Base-by-base conservation (phyloP, 2,888 invertebrate species). In the Polia nebulosa region DNA sequence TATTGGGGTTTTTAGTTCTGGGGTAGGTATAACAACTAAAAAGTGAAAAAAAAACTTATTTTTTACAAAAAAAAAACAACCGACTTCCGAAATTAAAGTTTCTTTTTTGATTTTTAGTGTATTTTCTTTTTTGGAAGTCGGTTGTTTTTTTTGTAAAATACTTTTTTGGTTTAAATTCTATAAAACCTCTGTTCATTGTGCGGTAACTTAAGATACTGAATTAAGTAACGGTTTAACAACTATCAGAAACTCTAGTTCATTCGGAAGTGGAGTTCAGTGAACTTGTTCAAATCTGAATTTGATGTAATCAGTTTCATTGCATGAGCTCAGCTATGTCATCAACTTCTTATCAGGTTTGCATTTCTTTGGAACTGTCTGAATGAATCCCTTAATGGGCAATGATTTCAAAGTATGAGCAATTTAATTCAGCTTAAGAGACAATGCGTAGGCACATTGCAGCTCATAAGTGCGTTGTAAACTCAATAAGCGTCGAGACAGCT, bases 391-490 rank as follows among this genome's bases (percentile, higher is more conserved):
- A 90, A 87, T 88, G 85, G 87, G 80, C 89, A 90, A 91, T 87
- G 86, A 90, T 90, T 91, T 90, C 89, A 91, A 90, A 88, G 90
- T 91, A 88, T 90, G 92, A 91, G 91, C 93, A 94, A 94, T 95
- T 94, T 94, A 93, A 94, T 94, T 93, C 94, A 92, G 91, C 91
- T 93, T 93, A 91, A 90, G 90, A 90, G 91, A 91, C 90, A 87
- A 85, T 83, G 95, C 92, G 94, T 94, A 91, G 95, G 94, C 90
- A 89, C 90, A 92, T 87, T 90, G 93, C 92, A 91, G 90, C 90
- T 91, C 91, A 89, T 94, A 92, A 94, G 91, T 93, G 94, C 90
- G 94, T 92, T 94, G 91, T 94, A 94, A 93, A 94, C 94, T 93
- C 92, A 94, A 94, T 94, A 93, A 94, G 92, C 89, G 93, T 87